Percentiles rank a stretch among this genome's conserved stretches.
Conservation (phyloP, 2,797 vertebrate species). For the Melanogrammus aeglefinus region DNA sequence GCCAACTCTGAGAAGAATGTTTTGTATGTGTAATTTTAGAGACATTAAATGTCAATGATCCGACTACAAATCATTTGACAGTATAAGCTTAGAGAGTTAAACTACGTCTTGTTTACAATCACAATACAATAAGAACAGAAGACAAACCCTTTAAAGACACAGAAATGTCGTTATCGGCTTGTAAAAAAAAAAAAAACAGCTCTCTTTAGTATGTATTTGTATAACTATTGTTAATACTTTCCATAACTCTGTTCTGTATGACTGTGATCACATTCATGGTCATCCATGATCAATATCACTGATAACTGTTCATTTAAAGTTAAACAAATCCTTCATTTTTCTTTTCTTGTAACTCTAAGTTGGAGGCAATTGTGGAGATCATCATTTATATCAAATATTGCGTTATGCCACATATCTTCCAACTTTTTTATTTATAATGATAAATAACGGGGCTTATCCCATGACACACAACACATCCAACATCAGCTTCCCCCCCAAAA, state of each 20-base stretch:
- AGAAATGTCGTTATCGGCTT: constrained; percentile 10
- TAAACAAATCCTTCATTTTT: constrained; percentile 5
- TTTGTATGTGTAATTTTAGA: background rate
- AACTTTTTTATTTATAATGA: background rate
- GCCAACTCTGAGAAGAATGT: background rate
- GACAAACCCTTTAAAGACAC: constrained; percentile 14
- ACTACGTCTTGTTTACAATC: background rate
- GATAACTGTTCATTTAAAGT: constrained; percentile 3
- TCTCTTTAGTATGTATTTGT: constrained; percentile 22
- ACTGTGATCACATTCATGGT: constrained; percentile 49
- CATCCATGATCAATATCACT: constrained; percentile 35
- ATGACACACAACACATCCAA: constrained; percentile 10
- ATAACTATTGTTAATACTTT: constrained; percentile 33
- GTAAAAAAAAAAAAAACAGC: constrained; percentile 18
- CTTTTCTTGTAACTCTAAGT: background rate
- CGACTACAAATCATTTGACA: background rate
- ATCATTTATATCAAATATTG: constrained; percentile 9
- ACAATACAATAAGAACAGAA: background rate
- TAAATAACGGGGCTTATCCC: constrained; percentile 37
- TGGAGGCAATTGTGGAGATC: background rate
- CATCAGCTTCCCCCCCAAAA: constrained; percentile 23
- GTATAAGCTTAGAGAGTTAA: background rate
- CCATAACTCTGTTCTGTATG: constrained; percentile 30
- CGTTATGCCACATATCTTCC: constrained; percentile 19
- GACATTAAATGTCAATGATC: background rate